Percentiles rank a stretch among this genome's conserved stretches.
These are phyloP conservation scores for Penaeus chinensis DNA, from an alignment of 1,140 invertebrate species.

Conservation along the genomic window DNA sequence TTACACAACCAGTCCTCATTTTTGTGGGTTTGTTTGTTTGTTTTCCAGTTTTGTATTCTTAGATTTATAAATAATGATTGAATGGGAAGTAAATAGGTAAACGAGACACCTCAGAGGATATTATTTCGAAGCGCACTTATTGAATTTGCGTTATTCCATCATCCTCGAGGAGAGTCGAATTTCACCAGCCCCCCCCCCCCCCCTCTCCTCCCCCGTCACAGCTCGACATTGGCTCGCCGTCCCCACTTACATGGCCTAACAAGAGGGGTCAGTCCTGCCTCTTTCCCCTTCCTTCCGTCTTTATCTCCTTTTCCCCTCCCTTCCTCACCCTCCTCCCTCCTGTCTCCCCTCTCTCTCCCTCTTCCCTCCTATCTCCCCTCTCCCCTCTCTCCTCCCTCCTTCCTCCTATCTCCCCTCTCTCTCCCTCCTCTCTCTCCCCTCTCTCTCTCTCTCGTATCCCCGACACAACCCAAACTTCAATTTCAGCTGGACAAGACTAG, in stretches of 20 bases:
- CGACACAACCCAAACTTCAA: slow-evolving; percentile 31
- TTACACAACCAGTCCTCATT: too few species aligned
- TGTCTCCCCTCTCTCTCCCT: neutral
- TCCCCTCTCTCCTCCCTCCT: neutral
- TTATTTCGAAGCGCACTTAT: too few species aligned
- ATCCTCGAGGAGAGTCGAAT: too few species aligned
- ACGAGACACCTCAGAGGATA: too few species aligned
- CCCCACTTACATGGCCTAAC: neutral
- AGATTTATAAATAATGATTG: too few species aligned
- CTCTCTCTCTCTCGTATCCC: neutral
- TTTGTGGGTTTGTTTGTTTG: too few species aligned
- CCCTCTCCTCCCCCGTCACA: too few species aligned
- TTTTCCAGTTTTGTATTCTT: too few species aligned
- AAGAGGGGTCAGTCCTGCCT: neutral
- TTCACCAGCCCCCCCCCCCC: too few species aligned
- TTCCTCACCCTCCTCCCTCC: neutral
- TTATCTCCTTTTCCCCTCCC: neutral
- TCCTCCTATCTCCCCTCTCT: neutral
- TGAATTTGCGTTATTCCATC: too few species aligned
- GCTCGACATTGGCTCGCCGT: neutral
- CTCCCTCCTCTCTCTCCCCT: neutral
- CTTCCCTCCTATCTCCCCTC: neutral
- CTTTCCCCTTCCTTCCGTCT: neutral
- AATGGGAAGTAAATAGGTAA: too few species aligned
- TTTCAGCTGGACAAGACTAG: slow-evolving; percentile 32